Evolutionary conservation across 2,113 vertebrate species (phyloP).

Genomic region (Felis chaus): DNA sequence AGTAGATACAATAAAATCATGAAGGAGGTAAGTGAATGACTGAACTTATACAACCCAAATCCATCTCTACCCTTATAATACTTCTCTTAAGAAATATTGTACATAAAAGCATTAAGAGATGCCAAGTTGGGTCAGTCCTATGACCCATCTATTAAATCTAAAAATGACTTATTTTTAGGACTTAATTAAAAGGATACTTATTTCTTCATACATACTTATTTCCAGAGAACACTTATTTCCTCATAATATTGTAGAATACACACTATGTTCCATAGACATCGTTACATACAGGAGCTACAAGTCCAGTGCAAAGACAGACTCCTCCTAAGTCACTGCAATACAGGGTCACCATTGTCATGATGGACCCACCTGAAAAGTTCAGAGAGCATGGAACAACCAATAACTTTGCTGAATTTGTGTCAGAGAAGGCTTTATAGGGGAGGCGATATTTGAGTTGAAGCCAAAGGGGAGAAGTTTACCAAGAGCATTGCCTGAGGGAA

Average conservation of each 20-base stretch:
- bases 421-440: neutral
- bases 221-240: neutral
- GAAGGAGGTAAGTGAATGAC: neutral
- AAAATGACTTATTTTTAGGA: neutral
- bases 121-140: neutral
- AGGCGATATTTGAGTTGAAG: neutral
- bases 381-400: neutral
- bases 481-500: neutral
- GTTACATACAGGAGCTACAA: neutral
- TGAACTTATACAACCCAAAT: neutral
- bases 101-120: neutral
- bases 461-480: neutral
- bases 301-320: neutral
- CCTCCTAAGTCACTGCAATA: neutral
- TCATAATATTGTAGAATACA: neutral
- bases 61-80: neutral
- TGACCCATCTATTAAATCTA: neutral
- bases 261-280: neutral
- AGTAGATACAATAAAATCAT: neutral
- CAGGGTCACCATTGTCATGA: neutral
- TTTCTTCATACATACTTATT: neutral
- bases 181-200: neutral
- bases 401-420: neutral
- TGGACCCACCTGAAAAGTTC: neutral
- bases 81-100: neutral